Conservation (phyloP, 2,797 vertebrate genomes). For the Bradypus variegatus region DNA sequence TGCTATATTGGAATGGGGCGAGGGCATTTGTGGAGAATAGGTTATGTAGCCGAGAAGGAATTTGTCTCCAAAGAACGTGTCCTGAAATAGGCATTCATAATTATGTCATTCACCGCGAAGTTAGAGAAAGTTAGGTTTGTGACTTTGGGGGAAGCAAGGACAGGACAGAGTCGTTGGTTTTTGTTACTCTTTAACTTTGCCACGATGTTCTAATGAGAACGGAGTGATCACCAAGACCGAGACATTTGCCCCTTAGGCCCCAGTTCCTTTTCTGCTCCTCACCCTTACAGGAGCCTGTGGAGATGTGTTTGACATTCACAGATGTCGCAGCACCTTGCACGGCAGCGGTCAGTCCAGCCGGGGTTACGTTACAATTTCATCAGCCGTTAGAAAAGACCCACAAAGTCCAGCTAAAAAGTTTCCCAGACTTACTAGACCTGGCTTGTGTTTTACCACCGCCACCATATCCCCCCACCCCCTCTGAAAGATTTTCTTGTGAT, state of each 20-base stretch:
- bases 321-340: constrained; percentile 54
- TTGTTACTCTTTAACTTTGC: constrained; percentile 11
- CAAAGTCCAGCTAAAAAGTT: constrained; percentile 43
- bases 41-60: constrained; percentile 25
- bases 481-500: constrained; percentile 30
- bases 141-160: constrained; percentile 27
- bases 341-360: constrained; percentile 20
- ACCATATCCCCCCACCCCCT: neutral
- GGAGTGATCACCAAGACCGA: neutral
- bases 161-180: constrained; percentile 3
- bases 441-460: too few relatives aligned
- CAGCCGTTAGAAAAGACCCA: constrained; percentile 42
- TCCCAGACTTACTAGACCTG: constrained; percentile 13
- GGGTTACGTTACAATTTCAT: constrained; percentile 49
- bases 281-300: neutral
- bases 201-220: neutral
- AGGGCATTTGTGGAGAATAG: constrained; percentile 45
- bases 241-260: constrained; percentile 6
- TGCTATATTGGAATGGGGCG: constrained; percentile 43
- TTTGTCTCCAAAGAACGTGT: neutral
- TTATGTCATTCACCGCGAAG: constrained; percentile 48
- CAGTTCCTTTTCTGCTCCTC: neutral
- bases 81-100: constrained; percentile 6
- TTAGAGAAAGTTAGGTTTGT: constrained; percentile 62
- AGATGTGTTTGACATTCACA: constrained; percentile 49